Evolutionary conservation across 2,888 invertebrate species (phyloP).

Genomic region (Lasioglossum villosulum): DNA sequence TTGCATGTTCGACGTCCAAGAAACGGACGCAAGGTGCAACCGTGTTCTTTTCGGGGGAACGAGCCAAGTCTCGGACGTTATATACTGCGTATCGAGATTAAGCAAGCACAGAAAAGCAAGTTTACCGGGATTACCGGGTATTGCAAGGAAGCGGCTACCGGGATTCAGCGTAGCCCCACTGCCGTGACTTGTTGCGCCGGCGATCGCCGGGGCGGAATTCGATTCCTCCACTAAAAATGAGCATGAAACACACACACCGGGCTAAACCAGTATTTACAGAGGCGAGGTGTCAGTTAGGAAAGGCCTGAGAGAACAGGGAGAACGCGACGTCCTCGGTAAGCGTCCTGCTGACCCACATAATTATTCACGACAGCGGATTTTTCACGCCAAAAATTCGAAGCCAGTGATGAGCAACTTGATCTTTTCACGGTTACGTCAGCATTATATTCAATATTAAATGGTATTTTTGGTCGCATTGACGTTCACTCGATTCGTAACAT

Average conservation of each 20-base stretch:
- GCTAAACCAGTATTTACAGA: slow-evolving; percentile 72
- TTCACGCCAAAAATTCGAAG: background rate
- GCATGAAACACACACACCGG: slow-evolving; percentile 73
- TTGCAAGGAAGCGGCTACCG: slow-evolving; percentile 89
- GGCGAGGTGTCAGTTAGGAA: slow-evolving; percentile 39
- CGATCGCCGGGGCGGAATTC: slow-evolving; percentile 82
- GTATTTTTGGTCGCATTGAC: background rate
- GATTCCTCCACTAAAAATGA: slow-evolving; percentile 83
- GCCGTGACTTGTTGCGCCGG: slow-evolving; percentile 76
- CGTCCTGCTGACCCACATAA: background rate
- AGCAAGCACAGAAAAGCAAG: slow-evolving; percentile 71
- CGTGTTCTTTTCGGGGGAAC: background rate
- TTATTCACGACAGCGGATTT: background rate
- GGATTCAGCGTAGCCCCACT: slow-evolving; percentile 77
- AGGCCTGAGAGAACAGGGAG: background rate
- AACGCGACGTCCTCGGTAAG: background rate
- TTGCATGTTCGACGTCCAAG: background rate
- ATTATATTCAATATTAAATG: background rate
- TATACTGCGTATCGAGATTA: slow-evolving; percentile 8
- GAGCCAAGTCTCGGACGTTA: background rate
- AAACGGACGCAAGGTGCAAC: background rate
- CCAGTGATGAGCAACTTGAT: background rate
- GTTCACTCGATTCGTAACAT: background rate
- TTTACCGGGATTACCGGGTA: slow-evolving; percentile 85
- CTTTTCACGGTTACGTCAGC: background rate